Evolutionary conservation across 1,140 invertebrate genomes (phyloP).

Genomic region (Procambarus virginalis): DNA sequence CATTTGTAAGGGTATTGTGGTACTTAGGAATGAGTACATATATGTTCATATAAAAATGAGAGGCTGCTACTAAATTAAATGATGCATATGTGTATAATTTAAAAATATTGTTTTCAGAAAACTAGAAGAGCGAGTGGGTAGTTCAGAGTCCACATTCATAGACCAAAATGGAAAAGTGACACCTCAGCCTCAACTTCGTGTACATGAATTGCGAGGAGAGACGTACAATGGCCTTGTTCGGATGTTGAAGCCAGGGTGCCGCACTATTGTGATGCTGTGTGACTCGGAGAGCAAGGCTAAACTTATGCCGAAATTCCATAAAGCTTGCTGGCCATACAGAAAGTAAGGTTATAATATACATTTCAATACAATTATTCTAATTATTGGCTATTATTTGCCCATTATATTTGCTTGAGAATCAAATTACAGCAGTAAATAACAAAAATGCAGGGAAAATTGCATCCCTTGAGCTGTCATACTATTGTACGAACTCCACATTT

Average conservation of each 20-base stretch:
- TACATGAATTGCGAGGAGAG: slow-evolving; percentile 95
- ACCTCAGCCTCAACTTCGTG: slow-evolving; percentile 79
- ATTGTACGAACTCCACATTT: too few relatives aligned
- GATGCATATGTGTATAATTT: too few relatives aligned
- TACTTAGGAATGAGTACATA: too few relatives aligned
- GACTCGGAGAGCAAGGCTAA: slow-evolving; percentile 90
- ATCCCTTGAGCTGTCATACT: too few relatives aligned
- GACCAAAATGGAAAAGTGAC: slow-evolving; percentile 66
- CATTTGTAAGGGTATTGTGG: too few relatives aligned
- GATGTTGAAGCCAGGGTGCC: slow-evolving; percentile 94
- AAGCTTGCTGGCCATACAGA: slow-evolving; percentile 94
- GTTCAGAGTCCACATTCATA: slow-evolving; percentile 34
- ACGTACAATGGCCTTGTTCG: slow-evolving; percentile 96
- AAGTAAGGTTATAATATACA: slow-evolving; percentile 79
- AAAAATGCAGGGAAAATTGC: too few relatives aligned
- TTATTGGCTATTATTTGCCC: too few relatives aligned
- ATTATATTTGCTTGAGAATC: too few relatives aligned
- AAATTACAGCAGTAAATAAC: too few relatives aligned
- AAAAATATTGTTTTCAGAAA: slow-evolving; percentile 72
- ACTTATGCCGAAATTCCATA: slow-evolving; percentile 92
- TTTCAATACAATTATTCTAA: too few relatives aligned
- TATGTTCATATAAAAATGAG: too few relatives aligned
- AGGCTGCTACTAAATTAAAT: too few relatives aligned
- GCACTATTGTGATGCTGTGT: slow-evolving; percentile 92
- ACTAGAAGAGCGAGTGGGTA: slow-evolving; percentile 82